Conservation (phyloP, 2,113 vertebrate genomes). For the Pluvialis apricaria region DNA sequence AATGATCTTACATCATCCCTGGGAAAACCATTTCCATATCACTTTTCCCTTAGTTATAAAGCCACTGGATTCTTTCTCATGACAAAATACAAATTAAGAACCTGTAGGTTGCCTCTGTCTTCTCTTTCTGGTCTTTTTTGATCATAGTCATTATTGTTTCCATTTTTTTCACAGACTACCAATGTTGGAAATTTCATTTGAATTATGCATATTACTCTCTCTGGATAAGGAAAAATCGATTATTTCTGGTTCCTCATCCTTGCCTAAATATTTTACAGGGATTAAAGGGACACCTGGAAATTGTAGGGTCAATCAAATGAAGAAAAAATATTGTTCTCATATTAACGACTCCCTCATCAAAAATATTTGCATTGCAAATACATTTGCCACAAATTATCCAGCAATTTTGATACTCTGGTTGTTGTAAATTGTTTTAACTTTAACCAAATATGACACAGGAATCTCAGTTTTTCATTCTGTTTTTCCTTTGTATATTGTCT, state of each 20-base stretch:
- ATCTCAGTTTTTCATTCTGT: neutral
- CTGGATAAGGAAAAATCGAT: neutral
- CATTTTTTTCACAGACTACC: neutral
- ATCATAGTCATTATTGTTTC: neutral
- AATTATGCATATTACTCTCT: neutral
- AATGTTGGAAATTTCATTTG: neutral
- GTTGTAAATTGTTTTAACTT: neutral
- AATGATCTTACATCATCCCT: neutral
- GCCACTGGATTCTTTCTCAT: neutral
- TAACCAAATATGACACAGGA: neutral
- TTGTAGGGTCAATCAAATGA: neutral
- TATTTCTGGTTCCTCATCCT: neutral
- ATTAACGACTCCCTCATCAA: neutral
- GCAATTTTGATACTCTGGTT: neutral
- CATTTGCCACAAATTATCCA: neutral
- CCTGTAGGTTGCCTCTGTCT: neutral
- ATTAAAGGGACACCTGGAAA: neutral
- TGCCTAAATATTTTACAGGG: neutral
- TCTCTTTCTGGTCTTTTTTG: neutral
- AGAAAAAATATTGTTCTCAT: neutral
- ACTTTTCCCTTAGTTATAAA: neutral
- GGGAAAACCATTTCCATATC: neutral
- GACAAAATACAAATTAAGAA: neutral
- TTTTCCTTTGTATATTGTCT: neutral
- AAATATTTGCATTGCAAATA: neutral